phyloP scores from a whole-genome alignment of 2,888 invertebrate genomes.

The Tinea pellionella region DNA sequence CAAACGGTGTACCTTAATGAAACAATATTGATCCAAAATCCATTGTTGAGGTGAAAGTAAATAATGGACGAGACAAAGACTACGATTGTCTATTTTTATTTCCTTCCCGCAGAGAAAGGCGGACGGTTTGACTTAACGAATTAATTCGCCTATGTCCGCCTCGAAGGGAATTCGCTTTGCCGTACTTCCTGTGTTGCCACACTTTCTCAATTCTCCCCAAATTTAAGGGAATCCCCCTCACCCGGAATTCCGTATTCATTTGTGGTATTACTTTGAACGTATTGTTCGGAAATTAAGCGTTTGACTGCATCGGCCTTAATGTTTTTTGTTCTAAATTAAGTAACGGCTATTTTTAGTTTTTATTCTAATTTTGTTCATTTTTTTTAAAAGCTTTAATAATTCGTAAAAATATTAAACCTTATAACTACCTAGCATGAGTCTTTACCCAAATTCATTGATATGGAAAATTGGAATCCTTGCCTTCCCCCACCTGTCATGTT shows the following conservation, averaged over 20 bases:
- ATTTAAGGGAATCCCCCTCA: slow-evolving; percentile 34
- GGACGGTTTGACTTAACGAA: slow-evolving; percentile 34
- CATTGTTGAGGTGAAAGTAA: slow-evolving; percentile 11
- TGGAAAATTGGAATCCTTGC: slow-evolving; percentile 28
- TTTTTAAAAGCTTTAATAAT: neutral
- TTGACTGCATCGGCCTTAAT: slow-evolving; percentile 20
- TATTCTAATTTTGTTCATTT: neutral
- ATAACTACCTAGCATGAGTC: neutral
- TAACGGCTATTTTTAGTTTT: neutral
- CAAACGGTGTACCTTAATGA: neutral
- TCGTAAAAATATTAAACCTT: neutral
- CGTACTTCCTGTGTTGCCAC: slow-evolving; percentile 27
- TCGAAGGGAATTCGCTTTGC: slow-evolving; percentile 32
- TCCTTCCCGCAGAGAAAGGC: slow-evolving; percentile 30
- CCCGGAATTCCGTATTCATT: slow-evolving; percentile 56
- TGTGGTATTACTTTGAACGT: slow-evolving; percentile 58
- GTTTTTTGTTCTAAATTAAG: neutral
- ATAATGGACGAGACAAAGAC: slow-evolving; percentile 9
- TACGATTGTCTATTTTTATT: slow-evolving; percentile 37
- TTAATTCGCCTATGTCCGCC: slow-evolving; percentile 44
- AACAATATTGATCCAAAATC: slow-evolving; percentile 7
- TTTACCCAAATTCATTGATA: slow-evolving; percentile 24
- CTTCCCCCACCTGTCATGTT: slow-evolving; percentile 25
- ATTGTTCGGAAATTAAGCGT: slow-evolving; percentile 52
- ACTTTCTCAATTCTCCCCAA: slow-evolving; percentile 18